Evolutionary conservation across 2,113 vertebrate genomes (phyloP).

Genomic region (Clarias gariepinus): DNA sequence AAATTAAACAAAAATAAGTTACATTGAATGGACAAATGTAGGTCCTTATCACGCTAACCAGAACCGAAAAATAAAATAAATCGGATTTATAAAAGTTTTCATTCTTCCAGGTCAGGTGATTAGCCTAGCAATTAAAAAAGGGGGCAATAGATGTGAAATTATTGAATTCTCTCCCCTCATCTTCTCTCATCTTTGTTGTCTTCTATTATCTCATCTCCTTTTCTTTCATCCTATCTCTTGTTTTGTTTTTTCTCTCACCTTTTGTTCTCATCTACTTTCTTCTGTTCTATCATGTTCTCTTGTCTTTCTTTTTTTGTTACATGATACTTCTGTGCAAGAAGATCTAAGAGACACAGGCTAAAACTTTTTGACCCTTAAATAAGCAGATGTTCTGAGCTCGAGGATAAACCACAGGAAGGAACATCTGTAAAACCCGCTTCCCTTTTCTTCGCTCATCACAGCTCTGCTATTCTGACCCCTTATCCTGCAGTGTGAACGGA

Average conservation of each 20-base stretch:
- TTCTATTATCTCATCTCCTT: neutral
- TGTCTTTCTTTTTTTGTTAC: neutral
- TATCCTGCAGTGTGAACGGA: constrained; percentile 4
- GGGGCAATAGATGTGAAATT: neutral
- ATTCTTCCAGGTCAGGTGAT: too few species aligned
- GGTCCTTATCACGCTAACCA: too few species aligned
- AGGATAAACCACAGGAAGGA: constrained; percentile 3
- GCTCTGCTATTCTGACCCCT: neutral
- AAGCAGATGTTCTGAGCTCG: neutral
- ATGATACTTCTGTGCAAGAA: neutral
- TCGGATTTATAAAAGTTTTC: too few species aligned
- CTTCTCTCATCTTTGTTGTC: neutral
- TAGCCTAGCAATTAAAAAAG: neutral
- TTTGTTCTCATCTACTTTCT: neutral
- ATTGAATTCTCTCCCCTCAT: neutral
- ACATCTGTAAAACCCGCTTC: neutral
- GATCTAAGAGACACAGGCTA: neutral
- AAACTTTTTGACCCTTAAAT: neutral
- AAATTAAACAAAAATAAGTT: too few species aligned
- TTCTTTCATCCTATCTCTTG: too few species aligned
- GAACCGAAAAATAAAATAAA: too few species aligned
- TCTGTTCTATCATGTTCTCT: neutral
- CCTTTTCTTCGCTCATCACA: neutral
- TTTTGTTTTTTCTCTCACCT: neutral
- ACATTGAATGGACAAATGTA: too few species aligned